phyloP scores from a whole-genome alignment of 2,113 vertebrate species.

The Sigmodon hispidus region DNA sequence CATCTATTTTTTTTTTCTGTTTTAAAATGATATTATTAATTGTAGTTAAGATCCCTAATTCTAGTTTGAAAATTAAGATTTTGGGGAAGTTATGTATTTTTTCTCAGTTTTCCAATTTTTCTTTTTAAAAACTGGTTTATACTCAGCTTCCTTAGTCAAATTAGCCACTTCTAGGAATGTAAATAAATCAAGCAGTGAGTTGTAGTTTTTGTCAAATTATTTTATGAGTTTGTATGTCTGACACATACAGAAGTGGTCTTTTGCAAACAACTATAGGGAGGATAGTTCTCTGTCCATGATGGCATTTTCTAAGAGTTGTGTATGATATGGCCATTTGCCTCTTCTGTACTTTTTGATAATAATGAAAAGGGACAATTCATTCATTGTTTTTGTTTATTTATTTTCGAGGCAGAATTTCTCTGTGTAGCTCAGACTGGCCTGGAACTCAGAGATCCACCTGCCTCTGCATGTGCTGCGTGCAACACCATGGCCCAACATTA shows the following conservation, averaged over 20 bases:
- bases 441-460: background rate
- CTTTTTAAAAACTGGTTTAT: constrained; percentile 19
- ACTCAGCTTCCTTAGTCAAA: background rate
- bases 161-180: constrained; percentile 25
- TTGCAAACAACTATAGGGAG: constrained; percentile 31
- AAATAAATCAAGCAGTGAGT: constrained; percentile 3
- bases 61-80: constrained; percentile 49
- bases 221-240: constrained; percentile 31
- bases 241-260: constrained; percentile 15
- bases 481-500: background rate
- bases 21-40: constrained; percentile 50
- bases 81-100: constrained; percentile 39
- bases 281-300: background rate
- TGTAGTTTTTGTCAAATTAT: constrained; percentile 30
- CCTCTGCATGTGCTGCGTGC: background rate
- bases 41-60: background rate
- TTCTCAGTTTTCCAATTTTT: background rate
- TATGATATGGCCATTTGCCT: background rate
- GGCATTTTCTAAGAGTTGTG: constrained; percentile 9
- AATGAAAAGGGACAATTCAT: constrained; percentile 13
- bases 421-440: background rate
- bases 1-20: constrained; percentile 13
- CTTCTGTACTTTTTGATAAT: constrained; percentile 20
- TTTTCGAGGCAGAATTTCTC: background rate
- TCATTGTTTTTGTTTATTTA: background rate